Evolutionary conservation across 1,140 invertebrate genomes (phyloP).

Genomic region (Drosophila erecta): DNA sequence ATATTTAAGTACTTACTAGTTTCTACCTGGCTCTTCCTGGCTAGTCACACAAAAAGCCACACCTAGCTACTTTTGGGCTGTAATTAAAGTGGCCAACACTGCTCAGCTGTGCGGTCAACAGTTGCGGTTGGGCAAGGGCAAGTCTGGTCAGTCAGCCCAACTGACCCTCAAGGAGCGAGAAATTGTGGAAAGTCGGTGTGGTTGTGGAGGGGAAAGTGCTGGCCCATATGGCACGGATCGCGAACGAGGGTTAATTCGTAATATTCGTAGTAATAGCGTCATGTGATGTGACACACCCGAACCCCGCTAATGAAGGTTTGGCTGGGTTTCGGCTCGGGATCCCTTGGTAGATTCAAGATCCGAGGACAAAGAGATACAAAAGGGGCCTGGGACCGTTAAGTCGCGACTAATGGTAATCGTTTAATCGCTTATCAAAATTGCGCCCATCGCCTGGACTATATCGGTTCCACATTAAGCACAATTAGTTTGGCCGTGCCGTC

Average conservation of each 20-base stretch:
- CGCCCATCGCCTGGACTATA: slow-evolving; percentile 55
- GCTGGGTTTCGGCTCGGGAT: background rate
- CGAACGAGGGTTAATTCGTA: slow-evolving; percentile 13
- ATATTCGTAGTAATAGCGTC: slow-evolving; percentile 34
- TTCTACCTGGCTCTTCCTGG: background rate
- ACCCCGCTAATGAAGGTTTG: slow-evolving; percentile 29
- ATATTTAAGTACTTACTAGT: too few species aligned
- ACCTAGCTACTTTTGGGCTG: background rate
- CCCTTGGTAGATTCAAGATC: background rate
- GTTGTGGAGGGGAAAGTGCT: slow-evolving; percentile 1
- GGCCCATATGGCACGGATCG: slow-evolving; percentile 37
- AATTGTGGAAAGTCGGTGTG: slow-evolving; percentile 14
- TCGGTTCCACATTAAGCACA: slow-evolving; percentile 75
- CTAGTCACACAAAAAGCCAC: background rate
- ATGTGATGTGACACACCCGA: slow-evolving; percentile 34
- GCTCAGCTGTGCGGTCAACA: slow-evolving; percentile 1
- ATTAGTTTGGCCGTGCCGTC: slow-evolving; percentile 66
- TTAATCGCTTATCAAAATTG: slow-evolving; percentile 73
- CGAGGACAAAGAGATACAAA: background rate
- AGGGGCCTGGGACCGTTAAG: background rate
- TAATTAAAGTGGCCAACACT: background rate
- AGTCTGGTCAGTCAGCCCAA: slow-evolving; percentile 35
- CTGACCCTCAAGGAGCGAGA: slow-evolving; percentile 42
- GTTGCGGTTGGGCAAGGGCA: slow-evolving; percentile 10
- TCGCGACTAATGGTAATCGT: slow-evolving; percentile 56